These are phyloP conservation scores for Ophioninae sp. DNA, from an alignment of 2,888 invertebrate genomes.

Conservation along the genomic window DNA sequence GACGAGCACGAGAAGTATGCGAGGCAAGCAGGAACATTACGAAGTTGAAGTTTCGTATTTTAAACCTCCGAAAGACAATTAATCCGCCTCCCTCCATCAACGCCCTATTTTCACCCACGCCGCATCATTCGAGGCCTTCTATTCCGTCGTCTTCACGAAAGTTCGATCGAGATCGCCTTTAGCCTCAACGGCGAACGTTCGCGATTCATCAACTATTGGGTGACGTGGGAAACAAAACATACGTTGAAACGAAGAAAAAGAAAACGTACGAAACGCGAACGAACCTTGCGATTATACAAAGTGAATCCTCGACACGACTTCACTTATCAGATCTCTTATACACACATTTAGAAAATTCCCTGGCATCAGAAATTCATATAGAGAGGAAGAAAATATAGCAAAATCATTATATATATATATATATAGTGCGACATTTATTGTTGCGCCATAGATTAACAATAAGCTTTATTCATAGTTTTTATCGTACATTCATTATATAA, in stretches of 20 bases:
- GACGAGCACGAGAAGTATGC: neutral
- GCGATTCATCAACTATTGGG: neutral
- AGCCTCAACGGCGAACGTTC: neutral
- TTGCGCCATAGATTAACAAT: slow-evolving; percentile 66
- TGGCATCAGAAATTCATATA: slow-evolving; percentile 6
- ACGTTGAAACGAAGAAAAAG: neutral
- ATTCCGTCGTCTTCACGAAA: neutral
- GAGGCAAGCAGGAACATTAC: neutral
- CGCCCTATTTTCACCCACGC: neutral
- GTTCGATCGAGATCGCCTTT: neutral
- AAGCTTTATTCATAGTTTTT: slow-evolving; percentile 74
- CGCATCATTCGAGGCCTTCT: neutral
- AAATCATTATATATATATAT: neutral
- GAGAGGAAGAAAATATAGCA: slow-evolving; percentile 10
- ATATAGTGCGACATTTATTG: slow-evolving; percentile 48
- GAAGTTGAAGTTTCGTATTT: neutral
- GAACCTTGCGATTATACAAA: slow-evolving; percentile 25
- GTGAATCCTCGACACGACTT: slow-evolving; percentile 44
- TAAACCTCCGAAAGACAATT: neutral
- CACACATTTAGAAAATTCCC: slow-evolving; percentile 35
- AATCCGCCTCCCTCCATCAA: neutral
- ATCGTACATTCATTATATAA: slow-evolving; percentile 72
- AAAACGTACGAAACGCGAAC: slow-evolving; percentile 12
- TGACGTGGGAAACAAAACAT: neutral
- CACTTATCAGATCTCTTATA: neutral